phyloP scores from a whole-genome alignment of 2,888 invertebrate species.

The Cetonia aurata region DNA sequence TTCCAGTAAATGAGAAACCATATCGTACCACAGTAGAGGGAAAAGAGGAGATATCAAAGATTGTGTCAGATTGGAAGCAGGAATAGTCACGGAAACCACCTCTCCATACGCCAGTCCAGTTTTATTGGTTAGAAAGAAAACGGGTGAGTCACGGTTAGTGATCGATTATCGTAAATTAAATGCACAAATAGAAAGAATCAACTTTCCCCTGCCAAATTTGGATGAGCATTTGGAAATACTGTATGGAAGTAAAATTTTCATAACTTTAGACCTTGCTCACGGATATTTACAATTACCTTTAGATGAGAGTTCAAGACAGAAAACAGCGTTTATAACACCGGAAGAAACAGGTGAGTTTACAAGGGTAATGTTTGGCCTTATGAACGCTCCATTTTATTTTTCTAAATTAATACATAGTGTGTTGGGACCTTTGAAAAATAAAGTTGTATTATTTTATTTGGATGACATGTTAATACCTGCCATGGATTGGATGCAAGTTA shows the following conservation, averaged over 20 bases:
- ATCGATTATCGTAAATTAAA: too few relatives aligned
- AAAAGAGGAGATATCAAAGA: too few relatives aligned
- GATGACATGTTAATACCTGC: background rate
- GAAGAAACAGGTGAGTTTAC: slow-evolving; percentile 8
- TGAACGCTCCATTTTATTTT: slow-evolving; percentile 13
- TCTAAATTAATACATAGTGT: background rate
- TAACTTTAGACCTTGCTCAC: background rate
- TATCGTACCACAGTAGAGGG: too few relatives aligned
- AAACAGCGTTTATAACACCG: background rate
- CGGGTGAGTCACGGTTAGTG: background rate
- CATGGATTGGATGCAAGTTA: too few relatives aligned
- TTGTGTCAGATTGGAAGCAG: too few relatives aligned
- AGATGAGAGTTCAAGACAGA: background rate
- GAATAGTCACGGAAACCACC: too few relatives aligned
- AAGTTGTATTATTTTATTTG: background rate
- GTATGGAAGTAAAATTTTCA: background rate
- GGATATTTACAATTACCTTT: background rate
- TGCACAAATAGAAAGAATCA: background rate
- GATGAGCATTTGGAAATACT: too few relatives aligned
- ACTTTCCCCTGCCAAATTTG: too few relatives aligned
- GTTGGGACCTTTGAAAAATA: background rate
- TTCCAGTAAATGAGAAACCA: too few relatives aligned
- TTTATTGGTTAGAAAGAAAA: too few relatives aligned
- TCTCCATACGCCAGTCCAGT: too few relatives aligned
- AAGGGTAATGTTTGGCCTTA: background rate